Conservation (phyloP, 2,113 vertebrate genomes). For the Neogobius melanostomus region DNA sequence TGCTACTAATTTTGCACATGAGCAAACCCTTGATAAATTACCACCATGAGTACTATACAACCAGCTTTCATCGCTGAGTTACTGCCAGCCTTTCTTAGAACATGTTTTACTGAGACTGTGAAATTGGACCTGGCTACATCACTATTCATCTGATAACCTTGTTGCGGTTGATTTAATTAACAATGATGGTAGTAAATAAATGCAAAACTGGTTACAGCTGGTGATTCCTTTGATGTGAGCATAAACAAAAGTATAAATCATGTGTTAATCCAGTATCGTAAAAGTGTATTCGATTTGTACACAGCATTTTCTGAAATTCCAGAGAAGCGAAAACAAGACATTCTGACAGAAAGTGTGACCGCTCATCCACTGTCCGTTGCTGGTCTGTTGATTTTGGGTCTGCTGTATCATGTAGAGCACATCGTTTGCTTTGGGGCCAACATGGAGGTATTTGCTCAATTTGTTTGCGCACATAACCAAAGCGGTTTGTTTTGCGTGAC, state of each 20-base stretch:
- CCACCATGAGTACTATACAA: too few species aligned
- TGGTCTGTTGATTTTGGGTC: not conserved
- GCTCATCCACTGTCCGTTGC: not conserved
- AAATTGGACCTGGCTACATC: not conserved
- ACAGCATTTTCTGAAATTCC: not conserved
- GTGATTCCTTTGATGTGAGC: not conserved
- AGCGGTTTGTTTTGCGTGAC: constrained; percentile 16
- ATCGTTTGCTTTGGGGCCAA: not conserved
- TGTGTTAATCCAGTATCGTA: not conserved
- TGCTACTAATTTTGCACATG: too few species aligned
- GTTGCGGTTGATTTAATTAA: not conserved
- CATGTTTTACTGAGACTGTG: not conserved
- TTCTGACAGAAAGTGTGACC: not conserved
- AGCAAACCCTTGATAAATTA: too few species aligned
- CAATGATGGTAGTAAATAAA: not conserved
- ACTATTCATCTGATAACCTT: not conserved
- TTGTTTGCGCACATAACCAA: constrained; percentile 26
- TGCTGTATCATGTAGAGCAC: not conserved
- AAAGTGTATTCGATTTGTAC: not conserved
- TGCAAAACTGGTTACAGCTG: not conserved
- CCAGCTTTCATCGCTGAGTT: too few species aligned
- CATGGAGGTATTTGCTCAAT: constrained; percentile 27
- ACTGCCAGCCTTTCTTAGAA: not conserved
- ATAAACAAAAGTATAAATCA: not conserved
- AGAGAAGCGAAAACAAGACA: not conserved